Conservation (phyloP, 2,797 vertebrate species). For the Myotis planiceps region DNA sequence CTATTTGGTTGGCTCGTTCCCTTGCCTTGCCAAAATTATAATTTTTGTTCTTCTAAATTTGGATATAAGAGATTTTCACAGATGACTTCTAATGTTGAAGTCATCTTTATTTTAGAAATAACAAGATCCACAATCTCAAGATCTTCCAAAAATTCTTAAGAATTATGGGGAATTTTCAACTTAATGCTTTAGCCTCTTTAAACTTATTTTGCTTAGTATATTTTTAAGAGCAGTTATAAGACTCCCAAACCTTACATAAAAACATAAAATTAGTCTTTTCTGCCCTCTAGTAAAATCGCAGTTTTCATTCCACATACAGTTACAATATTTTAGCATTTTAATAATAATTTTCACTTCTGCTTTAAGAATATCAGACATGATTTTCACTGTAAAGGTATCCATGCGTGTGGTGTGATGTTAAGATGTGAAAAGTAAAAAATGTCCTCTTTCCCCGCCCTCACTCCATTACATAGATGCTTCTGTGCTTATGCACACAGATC, state of each 20-base stretch:
- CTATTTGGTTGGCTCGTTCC: not conserved
- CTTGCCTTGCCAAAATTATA: not conserved
- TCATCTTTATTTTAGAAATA: not conserved
- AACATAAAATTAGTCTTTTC: not conserved
- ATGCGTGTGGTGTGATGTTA: not conserved
- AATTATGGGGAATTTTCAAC: not conserved
- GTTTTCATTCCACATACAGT: not conserved
- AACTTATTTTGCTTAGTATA: not conserved
- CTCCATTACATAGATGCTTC: not conserved
- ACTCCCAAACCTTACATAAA: not conserved
- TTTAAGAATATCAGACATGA: not conserved
- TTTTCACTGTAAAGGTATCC: not conserved
- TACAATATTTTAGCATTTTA: slow-evolving; percentile 1
- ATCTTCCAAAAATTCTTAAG: not conserved
- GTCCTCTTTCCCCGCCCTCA: not conserved
- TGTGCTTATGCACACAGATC: not conserved
- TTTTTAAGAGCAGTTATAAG: not conserved
- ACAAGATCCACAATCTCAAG: not conserved
- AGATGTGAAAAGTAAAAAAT: not conserved
- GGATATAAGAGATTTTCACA: not conserved
- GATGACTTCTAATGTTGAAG: not conserved
- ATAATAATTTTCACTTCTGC: not conserved
- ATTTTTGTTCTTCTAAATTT: not conserved
- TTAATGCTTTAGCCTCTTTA: not conserved
- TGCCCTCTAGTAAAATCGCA: not conserved